A percentile compares a stretch with the other conserved stretches of the same genome.
Conservation (phyloP, 2,888 invertebrate genomes). For the Ectemnius cavifrons region DNA sequence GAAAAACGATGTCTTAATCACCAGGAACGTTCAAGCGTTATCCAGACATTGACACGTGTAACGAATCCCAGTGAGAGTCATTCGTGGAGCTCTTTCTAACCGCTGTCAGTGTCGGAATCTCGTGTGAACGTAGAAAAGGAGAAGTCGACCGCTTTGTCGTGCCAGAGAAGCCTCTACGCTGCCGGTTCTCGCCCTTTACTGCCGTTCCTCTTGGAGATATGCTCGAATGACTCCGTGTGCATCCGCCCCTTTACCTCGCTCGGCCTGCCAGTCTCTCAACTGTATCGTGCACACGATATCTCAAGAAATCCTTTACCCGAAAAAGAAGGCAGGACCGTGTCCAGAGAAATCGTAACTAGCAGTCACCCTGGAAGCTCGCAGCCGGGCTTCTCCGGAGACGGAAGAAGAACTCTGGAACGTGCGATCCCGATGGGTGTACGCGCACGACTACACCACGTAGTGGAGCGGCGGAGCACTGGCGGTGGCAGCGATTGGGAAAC, state of each 20-base stretch:
- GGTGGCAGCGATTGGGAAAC: conserved; percentile 21
- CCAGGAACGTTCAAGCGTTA: conserved; percentile 40
- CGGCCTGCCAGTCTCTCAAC: conserved; percentile 3
- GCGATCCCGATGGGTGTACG: conserved; percentile 26
- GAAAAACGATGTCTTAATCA: too few relatives aligned
- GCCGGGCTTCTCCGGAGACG: conserved; percentile 1
- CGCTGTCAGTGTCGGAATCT: conserved; percentile 16
- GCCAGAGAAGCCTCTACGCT: conserved; percentile 23
- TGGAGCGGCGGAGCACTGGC: conserved; percentile 8
- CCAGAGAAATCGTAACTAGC: not conserved
- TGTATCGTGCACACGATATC: not conserved
- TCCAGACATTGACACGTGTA: conserved; percentile 27
- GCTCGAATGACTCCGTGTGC: conserved; percentile 28
- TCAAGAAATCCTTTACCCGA: not conserved
- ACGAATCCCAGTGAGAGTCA: conserved; percentile 36
- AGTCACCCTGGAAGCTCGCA: not conserved
- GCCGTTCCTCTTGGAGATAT: conserved; percentile 29
- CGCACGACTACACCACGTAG: conserved; percentile 11
- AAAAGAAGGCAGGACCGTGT: not conserved
- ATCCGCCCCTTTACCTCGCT: conserved; percentile 26
- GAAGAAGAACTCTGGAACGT: not conserved
- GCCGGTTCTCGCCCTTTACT: conserved; percentile 40
- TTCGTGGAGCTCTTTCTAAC: conserved; percentile 44
- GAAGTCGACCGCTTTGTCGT: conserved; percentile 25
- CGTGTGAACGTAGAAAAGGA: conserved; percentile 19